phyloP scores from a whole-genome alignment of 2,113 vertebrate genomes.

The Ancistrus triradiatus region DNA sequence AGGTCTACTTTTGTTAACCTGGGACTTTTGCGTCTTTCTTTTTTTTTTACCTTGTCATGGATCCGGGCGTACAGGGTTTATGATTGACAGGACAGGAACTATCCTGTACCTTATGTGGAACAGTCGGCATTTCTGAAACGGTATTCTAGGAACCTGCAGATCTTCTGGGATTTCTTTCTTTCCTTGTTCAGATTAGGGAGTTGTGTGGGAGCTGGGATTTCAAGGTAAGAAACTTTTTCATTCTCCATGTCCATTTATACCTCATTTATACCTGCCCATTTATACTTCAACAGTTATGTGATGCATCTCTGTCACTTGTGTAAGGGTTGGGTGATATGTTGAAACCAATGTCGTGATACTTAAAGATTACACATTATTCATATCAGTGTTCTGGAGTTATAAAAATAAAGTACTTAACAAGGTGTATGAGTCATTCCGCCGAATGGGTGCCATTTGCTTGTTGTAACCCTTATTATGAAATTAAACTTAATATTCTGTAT shows the following conservation, averaged over 20 bases:
- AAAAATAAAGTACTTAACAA: no score
- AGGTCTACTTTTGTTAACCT: constrained; percentile 11
- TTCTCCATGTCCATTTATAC: no score
- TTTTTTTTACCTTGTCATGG: not conserved
- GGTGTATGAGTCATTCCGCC: no score
- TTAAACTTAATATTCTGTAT: no score
- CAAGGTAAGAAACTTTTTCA: constrained; percentile 25
- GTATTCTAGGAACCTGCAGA: constrained; percentile 1
- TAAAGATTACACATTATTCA: no score
- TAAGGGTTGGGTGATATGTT: no score
- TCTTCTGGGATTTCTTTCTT: not conserved
- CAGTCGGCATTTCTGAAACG: not conserved
- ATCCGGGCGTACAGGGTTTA: not conserved
- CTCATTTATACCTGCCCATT: no score
- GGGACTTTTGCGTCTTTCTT: not conserved
- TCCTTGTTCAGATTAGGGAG: not conserved
- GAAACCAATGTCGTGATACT: no score
- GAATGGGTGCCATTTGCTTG: no score
- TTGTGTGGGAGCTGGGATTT: not conserved
- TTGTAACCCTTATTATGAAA: no score
- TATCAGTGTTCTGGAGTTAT: no score
- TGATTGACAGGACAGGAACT: not conserved
- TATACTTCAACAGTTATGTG: not conserved
- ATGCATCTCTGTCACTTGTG: no score
- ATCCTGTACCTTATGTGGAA: constrained; percentile 4